Evolutionary conservation across 2,888 invertebrate species (phyloP), one percentile per base, ranked within the genome.

Genomic region (Diaprepes abbreviatus): DNA sequence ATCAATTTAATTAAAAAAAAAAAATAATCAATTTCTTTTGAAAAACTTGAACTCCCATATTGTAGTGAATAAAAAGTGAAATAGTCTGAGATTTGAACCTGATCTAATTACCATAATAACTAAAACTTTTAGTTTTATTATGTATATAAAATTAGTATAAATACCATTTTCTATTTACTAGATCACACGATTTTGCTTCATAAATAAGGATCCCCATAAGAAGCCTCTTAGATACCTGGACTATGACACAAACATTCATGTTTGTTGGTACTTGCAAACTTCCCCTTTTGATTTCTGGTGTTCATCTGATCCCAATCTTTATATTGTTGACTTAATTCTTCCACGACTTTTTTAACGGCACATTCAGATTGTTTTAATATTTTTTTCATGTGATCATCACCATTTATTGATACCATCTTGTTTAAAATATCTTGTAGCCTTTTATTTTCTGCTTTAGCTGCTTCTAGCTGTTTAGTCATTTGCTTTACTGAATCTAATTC

Each of bases 341-440:
- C 58, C 7, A 79, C 77, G 0, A 83, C 77, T 60, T 76, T 76
- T 48, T 77, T 78, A 0, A 83, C 80, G 0, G 84, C 83, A 48
- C 77, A 75, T 67, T 82, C 81, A 0, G 84, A 82, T 67, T 83
- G 80, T 38, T 78, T 77, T 28, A 84, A 68, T 77, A 83, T 79
- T 58, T 74, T 77, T 31, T 80, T 78, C 12, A 81, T 73, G 45
- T 83, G 81, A 59, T 80, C 80, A 40, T 83, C 80, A 1, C 74
- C 71, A 48, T 75, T 74, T 50, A 76, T 45, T 7, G 72, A 21
- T 17, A 72, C 62, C 76, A 78, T 77, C 64, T 76, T 75, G 31
- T 74, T 74, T 16, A 76, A 71, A 17, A 79, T 74, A 40, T 77
- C 75, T 43, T 78, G 76, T 10, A 79, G 43, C 54, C 77, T 68